Evolutionary conservation across 1,140 invertebrate genomes (phyloP).

Genomic region (Sycophaga agraensis): DNA sequence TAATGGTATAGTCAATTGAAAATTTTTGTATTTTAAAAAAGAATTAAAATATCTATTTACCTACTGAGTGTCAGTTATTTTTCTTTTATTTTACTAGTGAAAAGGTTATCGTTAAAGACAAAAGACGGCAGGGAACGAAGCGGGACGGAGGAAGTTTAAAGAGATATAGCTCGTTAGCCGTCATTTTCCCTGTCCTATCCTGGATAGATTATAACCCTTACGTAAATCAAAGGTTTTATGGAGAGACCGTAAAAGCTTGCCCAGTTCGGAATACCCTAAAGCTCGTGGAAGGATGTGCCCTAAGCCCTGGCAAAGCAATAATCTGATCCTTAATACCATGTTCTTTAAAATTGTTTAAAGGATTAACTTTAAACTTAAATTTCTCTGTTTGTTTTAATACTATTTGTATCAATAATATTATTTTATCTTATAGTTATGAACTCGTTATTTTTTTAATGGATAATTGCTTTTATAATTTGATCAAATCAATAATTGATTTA

Average conservation of each 20-base stretch:
- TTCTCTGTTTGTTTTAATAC: too few species aligned
- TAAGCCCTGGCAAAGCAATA: background rate
- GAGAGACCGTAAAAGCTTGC: constrained; percentile 5
- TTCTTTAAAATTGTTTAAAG: background rate
- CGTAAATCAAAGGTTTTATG: constrained; percentile 23
- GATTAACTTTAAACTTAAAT: too few species aligned
- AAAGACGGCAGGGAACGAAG: background rate
- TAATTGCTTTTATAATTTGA: too few species aligned
- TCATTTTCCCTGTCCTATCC: background rate
- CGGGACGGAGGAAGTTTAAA: too few species aligned
- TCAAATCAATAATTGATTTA: too few species aligned
- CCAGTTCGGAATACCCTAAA: background rate
- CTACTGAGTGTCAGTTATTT: background rate
- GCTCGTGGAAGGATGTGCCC: background rate
- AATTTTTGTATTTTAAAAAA: too few species aligned
- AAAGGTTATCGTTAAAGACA: constrained; percentile 7
- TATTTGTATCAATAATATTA: too few species aligned
- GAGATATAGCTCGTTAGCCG: constrained; percentile 14
- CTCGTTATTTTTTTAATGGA: too few species aligned
- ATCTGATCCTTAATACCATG: background rate
- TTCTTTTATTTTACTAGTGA: background rate
- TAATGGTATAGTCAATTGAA: too few species aligned
- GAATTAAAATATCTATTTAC: too few species aligned
- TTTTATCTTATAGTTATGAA: too few species aligned
- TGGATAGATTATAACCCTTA: constrained; percentile 19